These are phyloP conservation scores for Ispidina picta DNA, from an alignment of 2,797 vertebrate species.

Conservation along the genomic window DNA sequence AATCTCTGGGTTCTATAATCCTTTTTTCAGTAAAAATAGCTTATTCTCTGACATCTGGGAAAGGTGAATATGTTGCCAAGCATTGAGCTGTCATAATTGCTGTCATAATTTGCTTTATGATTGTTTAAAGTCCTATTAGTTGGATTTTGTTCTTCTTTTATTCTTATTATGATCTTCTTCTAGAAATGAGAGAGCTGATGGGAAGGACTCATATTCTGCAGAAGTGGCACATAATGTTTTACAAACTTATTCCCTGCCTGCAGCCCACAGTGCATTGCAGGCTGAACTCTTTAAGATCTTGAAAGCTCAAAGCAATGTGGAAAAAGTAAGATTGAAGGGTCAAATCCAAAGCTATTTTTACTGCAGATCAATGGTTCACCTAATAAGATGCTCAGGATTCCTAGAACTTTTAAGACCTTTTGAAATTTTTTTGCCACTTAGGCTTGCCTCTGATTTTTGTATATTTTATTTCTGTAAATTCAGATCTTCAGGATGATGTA, in stretches of 20 bases:
- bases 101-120: constrained; percentile 45
- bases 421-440: not conserved
- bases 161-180: constrained; percentile 19
- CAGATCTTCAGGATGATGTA: not conserved
- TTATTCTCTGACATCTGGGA: constrained; percentile 56
- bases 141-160: constrained; percentile 39
- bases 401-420: not conserved
- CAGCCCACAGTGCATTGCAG: constrained; percentile 34
- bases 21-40: constrained; percentile 60
- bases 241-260: constrained; percentile 48
- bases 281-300: not conserved
- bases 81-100: constrained; percentile 53
- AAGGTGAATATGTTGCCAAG: constrained; percentile 66
- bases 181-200: not conserved
- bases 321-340: constrained; percentile 52
- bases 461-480: not conserved
- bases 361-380: constrained; percentile 19
- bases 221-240: constrained; percentile 17
- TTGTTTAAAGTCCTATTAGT: constrained; percentile 36
- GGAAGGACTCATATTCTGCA: constrained; percentile 16
- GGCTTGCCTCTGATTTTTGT: constrained; percentile 1
- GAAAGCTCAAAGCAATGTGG: constrained; percentile 54
- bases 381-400: constrained; percentile 36
- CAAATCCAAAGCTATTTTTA: constrained; percentile 56
- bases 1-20: constrained; percentile 27